A percentile compares a stretch with the other conserved stretches of the same genome.
Evolutionary conservation across 2,888 invertebrate species (phyloP).

Genomic region (Sesia bembeciformis): DNA sequence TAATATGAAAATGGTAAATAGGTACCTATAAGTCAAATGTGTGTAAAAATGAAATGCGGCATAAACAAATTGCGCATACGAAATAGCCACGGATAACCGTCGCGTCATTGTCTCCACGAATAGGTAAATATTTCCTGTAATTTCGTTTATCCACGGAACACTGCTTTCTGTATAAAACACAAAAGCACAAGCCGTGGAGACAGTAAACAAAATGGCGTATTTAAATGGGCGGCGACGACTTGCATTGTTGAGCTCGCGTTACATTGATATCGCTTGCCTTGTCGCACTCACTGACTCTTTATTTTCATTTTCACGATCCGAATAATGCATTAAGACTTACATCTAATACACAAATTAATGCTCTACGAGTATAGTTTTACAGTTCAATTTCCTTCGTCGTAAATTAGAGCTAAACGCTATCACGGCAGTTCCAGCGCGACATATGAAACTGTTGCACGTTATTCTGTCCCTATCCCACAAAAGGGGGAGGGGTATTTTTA

Average conservation of each 20-base stretch:
- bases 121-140: slow-evolving; percentile 66
- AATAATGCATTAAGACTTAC: slow-evolving; percentile 28
- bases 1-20: no score
- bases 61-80: no score
- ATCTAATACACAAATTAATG: slow-evolving; percentile 19
- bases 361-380: slow-evolving; percentile 4
- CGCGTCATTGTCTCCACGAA: slow-evolving; percentile 33
- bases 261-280: slow-evolving; percentile 27
- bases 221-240: slow-evolving; percentile 68
- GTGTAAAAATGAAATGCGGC: no score
- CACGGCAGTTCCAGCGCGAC: slow-evolving; percentile 26
- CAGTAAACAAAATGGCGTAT: slow-evolving; percentile 73
- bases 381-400: slow-evolving; percentile 14
- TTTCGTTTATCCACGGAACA: slow-evolving; percentile 63
- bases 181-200: slow-evolving; percentile 55
- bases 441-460: slow-evolving; percentile 61
- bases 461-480: slow-evolving; percentile 41
- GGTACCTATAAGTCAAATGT: no score
- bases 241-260: slow-evolving; percentile 44
- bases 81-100: slow-evolving; percentile 17
- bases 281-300: slow-evolving; percentile 52
- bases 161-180: slow-evolving; percentile 59
- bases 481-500: slow-evolving; percentile 43
- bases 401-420: slow-evolving; percentile 15
- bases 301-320: slow-evolving; percentile 39